Base-by-base conservation (phyloP, 2,888 invertebrate genomes). In the Salpingus planirostris region DNA sequence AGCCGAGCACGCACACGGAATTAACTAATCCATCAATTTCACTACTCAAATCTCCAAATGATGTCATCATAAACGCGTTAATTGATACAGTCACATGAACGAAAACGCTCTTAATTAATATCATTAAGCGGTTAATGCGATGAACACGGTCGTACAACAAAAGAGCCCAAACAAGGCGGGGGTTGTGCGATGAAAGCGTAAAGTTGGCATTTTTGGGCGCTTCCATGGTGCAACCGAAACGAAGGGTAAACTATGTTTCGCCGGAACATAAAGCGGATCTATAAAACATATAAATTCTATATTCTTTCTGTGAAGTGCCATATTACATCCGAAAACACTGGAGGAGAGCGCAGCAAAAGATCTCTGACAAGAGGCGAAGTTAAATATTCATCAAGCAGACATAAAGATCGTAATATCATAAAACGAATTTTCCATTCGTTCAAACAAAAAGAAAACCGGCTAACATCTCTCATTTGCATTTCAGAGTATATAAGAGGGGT, bases 371-470 rank as follows among this genome's bases (percentile, higher is more conserved):
- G 52, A 45, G 47, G 50, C 49, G 50, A 49, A 35, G 50, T 62
- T 58, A 62, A 62, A 62, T 61, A 62, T 62, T 61, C 59, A 62
- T 59, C 55, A 54, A 40, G 48, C 53, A 59, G 60, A 60, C 60
- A 58, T 59, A 59, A 62, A 59, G 60, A 59, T 59, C 54, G 53
- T 61, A 60, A 60, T 60, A 58, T 57, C 51, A 51, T 58, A 61
- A 61, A 60, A 60, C 57, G 59, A 59, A 59, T 60, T 60, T 60
- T 59, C 55, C 59, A 58, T 59, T 55, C 57, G 55, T 54, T 54
- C 55, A 57, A 57, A 58, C 56, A 55, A 53, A 56, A 54, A 55
- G 48, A 48, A 50, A 41, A 38, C 29, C 43, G 44, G 46, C 44
- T 50, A 39, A 39, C 40, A 39, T 47, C 48, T n/a, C n/a, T 47